phyloP scores from a whole-genome alignment of 2,888 invertebrate genomes.

The Isoperla grammatica region DNA sequence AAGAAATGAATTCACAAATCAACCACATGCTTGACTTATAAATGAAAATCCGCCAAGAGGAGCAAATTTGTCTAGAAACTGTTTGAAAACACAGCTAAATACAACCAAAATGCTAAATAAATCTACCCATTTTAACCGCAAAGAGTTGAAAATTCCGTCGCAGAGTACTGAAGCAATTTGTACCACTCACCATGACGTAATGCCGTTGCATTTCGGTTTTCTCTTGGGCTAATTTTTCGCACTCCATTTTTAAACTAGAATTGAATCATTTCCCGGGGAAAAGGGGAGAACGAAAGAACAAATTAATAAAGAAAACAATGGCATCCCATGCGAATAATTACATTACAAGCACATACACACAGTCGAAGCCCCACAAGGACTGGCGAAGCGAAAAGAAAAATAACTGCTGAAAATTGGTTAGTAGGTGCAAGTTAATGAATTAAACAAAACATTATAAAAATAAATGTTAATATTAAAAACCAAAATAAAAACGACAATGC shows the following conservation, averaged over 20 bases:
- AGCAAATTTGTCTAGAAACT: too few relatives aligned
- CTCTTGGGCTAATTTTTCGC: constrained; percentile 79
- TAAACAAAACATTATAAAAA: constrained; percentile 10
- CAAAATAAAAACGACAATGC: constrained; percentile 10
- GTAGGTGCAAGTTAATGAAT: constrained; percentile 12
- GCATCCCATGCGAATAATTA: constrained; percentile 6
- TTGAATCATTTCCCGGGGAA: constrained; percentile 21
- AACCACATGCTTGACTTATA: too few relatives aligned
- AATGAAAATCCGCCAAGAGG: too few relatives aligned
- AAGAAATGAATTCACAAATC: too few relatives aligned
- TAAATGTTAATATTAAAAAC: background rate
- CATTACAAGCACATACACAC: constrained; percentile 8
- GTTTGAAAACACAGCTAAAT: too few relatives aligned
- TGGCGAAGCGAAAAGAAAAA: background rate
- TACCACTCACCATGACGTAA: constrained; percentile 74
- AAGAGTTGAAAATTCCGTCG: too few relatives aligned
- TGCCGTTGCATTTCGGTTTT: constrained; percentile 85
- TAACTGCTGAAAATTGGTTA: constrained; percentile 17
- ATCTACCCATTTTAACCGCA: too few relatives aligned
- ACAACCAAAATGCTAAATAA: too few relatives aligned
- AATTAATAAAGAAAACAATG: constrained; percentile 40
- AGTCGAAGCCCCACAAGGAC: constrained; percentile 3
- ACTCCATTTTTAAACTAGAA: constrained; percentile 73
- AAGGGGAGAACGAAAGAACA: constrained; percentile 32
- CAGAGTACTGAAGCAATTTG: background rate